phyloP scores from a whole-genome alignment of 2,888 invertebrate genomes.

The Diarsia dahlii region DNA sequence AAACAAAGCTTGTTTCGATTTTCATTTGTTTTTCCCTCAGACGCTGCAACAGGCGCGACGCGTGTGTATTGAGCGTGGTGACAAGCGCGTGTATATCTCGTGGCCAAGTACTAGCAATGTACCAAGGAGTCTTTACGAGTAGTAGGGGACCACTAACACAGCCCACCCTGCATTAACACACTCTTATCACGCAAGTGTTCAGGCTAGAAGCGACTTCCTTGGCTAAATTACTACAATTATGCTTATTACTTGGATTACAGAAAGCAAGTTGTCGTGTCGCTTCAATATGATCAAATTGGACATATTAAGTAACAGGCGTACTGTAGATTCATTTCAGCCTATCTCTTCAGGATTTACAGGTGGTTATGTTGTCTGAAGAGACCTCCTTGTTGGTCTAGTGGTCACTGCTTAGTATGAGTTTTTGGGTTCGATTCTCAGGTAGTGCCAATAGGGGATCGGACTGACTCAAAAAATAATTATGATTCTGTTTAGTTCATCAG shows the following conservation, averaged over 20 bases:
- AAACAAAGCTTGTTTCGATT: background rate
- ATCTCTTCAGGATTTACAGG: background rate
- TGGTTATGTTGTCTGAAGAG: too few relatives aligned
- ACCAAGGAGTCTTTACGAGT: slow-evolving; percentile 9
- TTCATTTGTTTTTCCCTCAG: background rate
- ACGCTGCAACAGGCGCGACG: background rate
- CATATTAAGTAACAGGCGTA: too few relatives aligned
- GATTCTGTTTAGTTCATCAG: too few relatives aligned
- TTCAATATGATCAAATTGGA: slow-evolving; percentile 4
- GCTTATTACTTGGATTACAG: slow-evolving; percentile 7
- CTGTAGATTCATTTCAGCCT: background rate
- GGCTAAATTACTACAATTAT: slow-evolving; percentile 47
- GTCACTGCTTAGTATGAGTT: too few relatives aligned
- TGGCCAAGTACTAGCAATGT: slow-evolving; percentile 11
- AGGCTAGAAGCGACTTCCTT: slow-evolving; percentile 43
- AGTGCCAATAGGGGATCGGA: too few relatives aligned
- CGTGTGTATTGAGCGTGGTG: background rate
- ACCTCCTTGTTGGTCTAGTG: too few relatives aligned
- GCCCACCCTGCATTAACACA: slow-evolving; percentile 46
- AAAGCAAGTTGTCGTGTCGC: background rate
- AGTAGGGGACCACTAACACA: slow-evolving; percentile 8
- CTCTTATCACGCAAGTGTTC: slow-evolving; percentile 53
- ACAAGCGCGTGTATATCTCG: too few relatives aligned
- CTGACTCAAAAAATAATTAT: too few relatives aligned
- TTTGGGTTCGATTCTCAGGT: too few relatives aligned